Evolutionary conservation across 2,113 vertebrate genomes (phyloP).

Genomic region (Pseudolaguvia tuberculata): DNA sequence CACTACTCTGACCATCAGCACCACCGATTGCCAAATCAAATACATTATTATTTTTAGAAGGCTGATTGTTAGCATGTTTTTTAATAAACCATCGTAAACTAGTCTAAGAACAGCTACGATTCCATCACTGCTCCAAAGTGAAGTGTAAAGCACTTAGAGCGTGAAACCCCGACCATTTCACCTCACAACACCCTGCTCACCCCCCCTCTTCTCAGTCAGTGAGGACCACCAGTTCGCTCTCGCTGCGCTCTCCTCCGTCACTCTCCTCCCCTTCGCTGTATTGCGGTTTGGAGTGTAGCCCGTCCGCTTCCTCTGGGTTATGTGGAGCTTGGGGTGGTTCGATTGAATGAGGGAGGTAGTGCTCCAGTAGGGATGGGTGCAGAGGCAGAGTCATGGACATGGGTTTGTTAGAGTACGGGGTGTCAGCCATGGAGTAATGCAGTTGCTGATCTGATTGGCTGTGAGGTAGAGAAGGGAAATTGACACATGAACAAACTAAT

Average conservation of each 20-base stretch:
- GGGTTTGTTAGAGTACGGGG: conserved; percentile 70
- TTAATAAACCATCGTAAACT: neutral
- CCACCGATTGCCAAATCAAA: neutral
- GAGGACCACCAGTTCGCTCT: conserved; percentile 89
- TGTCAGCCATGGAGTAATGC: conserved; percentile 71
- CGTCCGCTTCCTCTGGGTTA: conserved; percentile 58
- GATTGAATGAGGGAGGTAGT: conserved; percentile 75
- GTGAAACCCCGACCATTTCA: neutral
- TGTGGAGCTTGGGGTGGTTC: conserved; percentile 55
- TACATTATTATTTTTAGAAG: neutral
- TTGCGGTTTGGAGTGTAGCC: conserved; percentile 59
- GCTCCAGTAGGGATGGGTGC: conserved; percentile 78
- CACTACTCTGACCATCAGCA: neutral
- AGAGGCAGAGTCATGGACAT: conserved; percentile 74
- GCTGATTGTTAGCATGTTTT: neutral
- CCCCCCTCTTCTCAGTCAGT: conserved; percentile 72
- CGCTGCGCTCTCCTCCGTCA: conserved; percentile 82
- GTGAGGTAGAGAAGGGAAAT: conserved; percentile 9
- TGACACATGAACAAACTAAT: neutral
- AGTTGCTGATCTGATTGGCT: conserved; percentile 81
- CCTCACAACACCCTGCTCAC: neutral
- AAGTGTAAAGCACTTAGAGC: neutral
- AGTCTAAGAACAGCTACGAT: conserved; percentile 2
- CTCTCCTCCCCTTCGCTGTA: conserved; percentile 91
- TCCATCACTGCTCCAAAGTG: neutral